phyloP scores from a whole-genome alignment of 2,888 invertebrate genomes.

The Anthrax anthrax region DNA sequence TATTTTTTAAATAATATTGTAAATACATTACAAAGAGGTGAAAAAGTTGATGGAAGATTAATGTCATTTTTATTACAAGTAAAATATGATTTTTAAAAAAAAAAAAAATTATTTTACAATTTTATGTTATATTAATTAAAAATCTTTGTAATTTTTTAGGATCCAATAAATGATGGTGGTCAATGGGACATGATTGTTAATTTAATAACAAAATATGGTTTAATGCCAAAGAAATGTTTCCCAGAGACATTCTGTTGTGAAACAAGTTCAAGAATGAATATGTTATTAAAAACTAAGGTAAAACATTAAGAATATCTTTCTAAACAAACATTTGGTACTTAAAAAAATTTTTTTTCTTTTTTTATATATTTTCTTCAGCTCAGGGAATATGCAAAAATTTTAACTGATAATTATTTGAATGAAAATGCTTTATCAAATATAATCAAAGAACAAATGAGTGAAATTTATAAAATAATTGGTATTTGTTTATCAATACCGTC shows the following conservation, averaged over 20 bases:
- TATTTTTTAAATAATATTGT: slow-evolving; percentile 74
- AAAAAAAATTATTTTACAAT: background rate
- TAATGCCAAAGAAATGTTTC: slow-evolving; percentile 78
- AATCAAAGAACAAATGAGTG: slow-evolving; percentile 55
- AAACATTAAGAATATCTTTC: no score
- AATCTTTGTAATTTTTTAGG: slow-evolving; percentile 32
- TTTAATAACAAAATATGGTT: slow-evolving; percentile 70
- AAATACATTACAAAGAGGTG: slow-evolving; percentile 53
- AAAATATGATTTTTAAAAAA: no score
- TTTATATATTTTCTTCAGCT: slow-evolving; percentile 46
- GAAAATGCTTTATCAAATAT: slow-evolving; percentile 44
- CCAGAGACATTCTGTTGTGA: slow-evolving; percentile 71
- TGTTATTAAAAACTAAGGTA: slow-evolving; percentile 69
- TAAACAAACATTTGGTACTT: background rate
- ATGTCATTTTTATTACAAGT: slow-evolving; percentile 55
- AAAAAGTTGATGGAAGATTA: slow-evolving; percentile 62
- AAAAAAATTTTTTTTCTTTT: background rate
- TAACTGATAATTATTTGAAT: slow-evolving; percentile 48
- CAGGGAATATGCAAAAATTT: slow-evolving; percentile 62
- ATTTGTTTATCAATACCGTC: slow-evolving; percentile 73
- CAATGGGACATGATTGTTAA: slow-evolving; percentile 91
- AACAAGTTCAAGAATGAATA: slow-evolving; percentile 58
- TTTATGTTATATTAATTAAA: background rate
- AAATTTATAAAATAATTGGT: slow-evolving; percentile 66
- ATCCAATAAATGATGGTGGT: slow-evolving; percentile 74